Evolutionary conservation across 2,797 vertebrate species (phyloP).

Genomic region (Myotis myotis): DNA sequence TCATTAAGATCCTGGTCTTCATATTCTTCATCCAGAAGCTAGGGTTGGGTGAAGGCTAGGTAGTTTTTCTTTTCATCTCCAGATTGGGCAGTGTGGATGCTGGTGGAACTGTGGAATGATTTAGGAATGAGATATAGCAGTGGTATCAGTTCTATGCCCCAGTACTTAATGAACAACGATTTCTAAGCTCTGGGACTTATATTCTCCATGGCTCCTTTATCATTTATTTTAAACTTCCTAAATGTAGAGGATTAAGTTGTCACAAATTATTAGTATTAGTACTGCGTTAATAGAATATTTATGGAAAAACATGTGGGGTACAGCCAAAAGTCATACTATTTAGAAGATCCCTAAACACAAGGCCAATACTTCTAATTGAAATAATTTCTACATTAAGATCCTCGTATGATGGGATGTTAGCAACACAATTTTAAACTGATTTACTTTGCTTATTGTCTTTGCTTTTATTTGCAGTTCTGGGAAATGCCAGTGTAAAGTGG

Average conservation of each 20-base stretch:
- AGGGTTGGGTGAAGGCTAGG: not conserved
- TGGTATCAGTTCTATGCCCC: not conserved
- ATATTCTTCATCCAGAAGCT: constrained; percentile 25
- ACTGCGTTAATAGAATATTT: constrained; percentile 20
- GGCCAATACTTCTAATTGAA: not conserved
- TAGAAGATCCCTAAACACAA: too few relatives aligned
- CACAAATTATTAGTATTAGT: constrained; percentile 28
- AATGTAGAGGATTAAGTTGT: constrained; percentile 15
- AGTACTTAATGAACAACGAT: not conserved
- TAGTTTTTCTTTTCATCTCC: constrained; percentile 19
- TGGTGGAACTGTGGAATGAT: not conserved
- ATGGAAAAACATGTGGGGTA: not conserved
- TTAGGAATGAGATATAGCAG: not conserved
- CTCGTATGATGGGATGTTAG: not conserved
- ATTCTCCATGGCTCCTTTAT: not conserved
- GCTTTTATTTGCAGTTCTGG: constrained; percentile 87
- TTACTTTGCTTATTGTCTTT: constrained; percentile 55
- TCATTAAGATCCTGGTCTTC: not conserved
- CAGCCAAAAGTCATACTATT: too few relatives aligned
- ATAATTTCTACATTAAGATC: not conserved
- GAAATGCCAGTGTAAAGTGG: constrained; percentile 91
- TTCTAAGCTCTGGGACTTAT: not conserved
- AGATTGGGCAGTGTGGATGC: not conserved
- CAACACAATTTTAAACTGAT: constrained; percentile 34
- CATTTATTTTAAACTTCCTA: not conserved